Evolutionary conservation across 2,113 vertebrate species (phyloP), one percentile per base, ranked within the genome.

Genomic region (Electrona antarctica): DNA sequence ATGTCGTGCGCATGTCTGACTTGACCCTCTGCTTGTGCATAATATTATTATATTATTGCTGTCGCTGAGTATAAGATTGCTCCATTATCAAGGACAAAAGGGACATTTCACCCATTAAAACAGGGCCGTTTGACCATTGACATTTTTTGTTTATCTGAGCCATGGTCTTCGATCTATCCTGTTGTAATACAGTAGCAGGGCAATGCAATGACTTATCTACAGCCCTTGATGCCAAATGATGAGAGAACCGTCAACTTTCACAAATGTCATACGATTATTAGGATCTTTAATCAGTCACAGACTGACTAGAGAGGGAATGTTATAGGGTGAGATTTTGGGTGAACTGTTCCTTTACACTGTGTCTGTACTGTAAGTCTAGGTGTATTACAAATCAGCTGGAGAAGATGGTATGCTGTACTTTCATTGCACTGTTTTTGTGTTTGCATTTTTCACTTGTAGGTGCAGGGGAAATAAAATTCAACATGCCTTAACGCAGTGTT

Each of bases 1-100:
- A 93, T 93, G 92, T 87, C 85, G 85, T 91, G 90, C 90, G 90
- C 90, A 93, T 91, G 90, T 92, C 81, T 83, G 82, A 84, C 76
- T 67, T 77, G 74, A 88, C 50, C 59, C 69, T 75, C 68, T 86
- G 71, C 83, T 82, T 87, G 71, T 87, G 70, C 90, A 82, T 81
- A 81, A 79, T 69, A 71, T 68, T 87, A 63, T 74, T 46, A 64
- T 76, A 74, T 85, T 45, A 71, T 84, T 77, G 78, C 66, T 82
- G 77, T 84, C 73, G 59, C 67, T 83, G 33, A 41, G 33, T 41
- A 72, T 78, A 58, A 28, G 59, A 11, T 62, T 50, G 57, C 71
- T 71, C 73, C 15, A 52, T 78, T 76, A 67, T 63, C 67, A 49
- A 54, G 59, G 59, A 62, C 76, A 78, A 74, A 79, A 70, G 76